Conservation (phyloP, 2,113 vertebrate species). For the Labeo catla region DNA sequence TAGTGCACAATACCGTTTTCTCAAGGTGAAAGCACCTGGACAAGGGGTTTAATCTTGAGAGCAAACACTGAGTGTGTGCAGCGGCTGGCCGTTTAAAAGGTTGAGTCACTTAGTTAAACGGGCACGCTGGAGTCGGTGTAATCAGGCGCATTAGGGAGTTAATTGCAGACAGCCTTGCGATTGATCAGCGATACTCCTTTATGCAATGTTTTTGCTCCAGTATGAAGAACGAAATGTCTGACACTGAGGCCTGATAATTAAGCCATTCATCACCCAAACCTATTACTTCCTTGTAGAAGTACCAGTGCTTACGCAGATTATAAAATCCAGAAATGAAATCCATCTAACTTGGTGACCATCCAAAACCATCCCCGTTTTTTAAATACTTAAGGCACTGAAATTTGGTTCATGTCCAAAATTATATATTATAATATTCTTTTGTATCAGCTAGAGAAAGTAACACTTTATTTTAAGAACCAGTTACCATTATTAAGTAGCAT, state of each 20-base stretch:
- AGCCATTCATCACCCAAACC: slow-evolving; percentile 67
- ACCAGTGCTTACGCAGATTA: slow-evolving; percentile 49
- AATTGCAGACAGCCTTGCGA: slow-evolving; percentile 63
- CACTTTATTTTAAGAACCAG: too few species aligned
- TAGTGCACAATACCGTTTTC: slow-evolving; percentile 40
- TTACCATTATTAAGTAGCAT: too few species aligned
- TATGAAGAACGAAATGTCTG: slow-evolving; percentile 59
- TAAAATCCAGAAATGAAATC: slow-evolving; percentile 13
- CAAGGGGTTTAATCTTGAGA: slow-evolving; percentile 58
- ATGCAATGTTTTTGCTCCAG: slow-evolving; percentile 57
- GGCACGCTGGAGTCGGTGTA: slow-evolving; percentile 52
- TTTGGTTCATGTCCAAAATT: background rate
- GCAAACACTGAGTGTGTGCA: slow-evolving; percentile 54
- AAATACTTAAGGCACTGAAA: background rate
- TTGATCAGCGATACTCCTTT: slow-evolving; percentile 67
- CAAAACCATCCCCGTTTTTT: background rate
- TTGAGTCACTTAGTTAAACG: slow-evolving; percentile 53
- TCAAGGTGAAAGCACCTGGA: slow-evolving; percentile 57
- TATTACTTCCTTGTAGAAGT: slow-evolving; percentile 49
- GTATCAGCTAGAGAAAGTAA: too few species aligned
- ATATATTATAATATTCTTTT: too few species aligned
- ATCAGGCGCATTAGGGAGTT: slow-evolving; percentile 64
- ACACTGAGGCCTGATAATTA: slow-evolving; percentile 69
- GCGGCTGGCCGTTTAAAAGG: slow-evolving; percentile 52
- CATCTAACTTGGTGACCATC: slow-evolving; percentile 5